Evolutionary conservation across 2,888 invertebrate species (phyloP), one percentile per base, ranked within the genome.

Genomic region (Chymomyza amoena): DNA sequence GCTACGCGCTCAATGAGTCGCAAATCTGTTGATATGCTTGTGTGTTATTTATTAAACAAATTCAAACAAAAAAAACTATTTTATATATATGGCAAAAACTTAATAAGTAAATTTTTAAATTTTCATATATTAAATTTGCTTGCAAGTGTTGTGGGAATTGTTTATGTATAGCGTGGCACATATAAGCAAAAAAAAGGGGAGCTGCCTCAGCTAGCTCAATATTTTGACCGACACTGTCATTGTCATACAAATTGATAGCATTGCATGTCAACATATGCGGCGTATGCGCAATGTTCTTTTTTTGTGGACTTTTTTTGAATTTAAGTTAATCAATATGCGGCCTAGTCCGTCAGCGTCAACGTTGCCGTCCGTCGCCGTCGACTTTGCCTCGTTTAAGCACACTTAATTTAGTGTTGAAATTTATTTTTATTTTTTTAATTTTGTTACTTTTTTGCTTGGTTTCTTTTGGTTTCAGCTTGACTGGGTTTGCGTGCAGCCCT

Each of bases 311-410:
- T 45, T 13, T 45, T 13, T 39, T 45, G n/a, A n/a, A n/a, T 13
- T 45, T 45, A 4, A 54, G 64, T 73, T 84, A 84, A 82, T 81
- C 84, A 84, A 79, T 81, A 57, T 57, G 57, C 57, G 28, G 25
- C 57, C 15, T 25, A 15, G 57, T 57, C 57, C 7, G 15, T 54
- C 39, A 54, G 4, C 54, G n/a, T n/a, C n/a, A n/a, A n/a, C n/a
- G n/a, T n/a, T n/a, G n/a, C n/a, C n/a, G n/a, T n/a, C n/a, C n/a
- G n/a, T 16, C 16, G 54, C 1, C 25, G 25, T 25, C 25, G 25
- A 84, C 76, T 86, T 73, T 75, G 86, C 81, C 84, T 83, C 76
- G 81, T 78, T 87, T 79, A 64, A 69, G 84, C 81, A 86, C 81
- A 72, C 80, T 81, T 79, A 67, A 60, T 66, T 59, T 63, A 62